phyloP scores from a whole-genome alignment of 2,113 vertebrate species.

The Genyomyrus donnyi region DNA sequence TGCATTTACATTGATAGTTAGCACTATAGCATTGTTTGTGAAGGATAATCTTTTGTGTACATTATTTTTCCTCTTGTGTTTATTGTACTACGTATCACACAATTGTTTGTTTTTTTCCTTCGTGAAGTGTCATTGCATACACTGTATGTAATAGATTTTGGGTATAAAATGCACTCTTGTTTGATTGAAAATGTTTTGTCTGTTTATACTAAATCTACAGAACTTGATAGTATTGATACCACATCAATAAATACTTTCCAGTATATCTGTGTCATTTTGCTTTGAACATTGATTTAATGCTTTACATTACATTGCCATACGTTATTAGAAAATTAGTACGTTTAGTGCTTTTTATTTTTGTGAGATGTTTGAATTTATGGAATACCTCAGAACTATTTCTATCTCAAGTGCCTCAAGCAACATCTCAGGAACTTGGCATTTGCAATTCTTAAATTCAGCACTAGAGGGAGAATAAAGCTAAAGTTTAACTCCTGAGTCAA shows the following conservation, averaged over 20 bases:
- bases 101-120: constrained; percentile 48
- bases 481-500: not conserved
- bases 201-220: constrained; percentile 78
- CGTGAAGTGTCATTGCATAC: constrained; percentile 74
- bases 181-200: constrained; percentile 77
- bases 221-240: constrained; percentile 85
- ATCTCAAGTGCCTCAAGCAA: not conserved
- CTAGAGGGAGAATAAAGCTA: constrained; percentile 10
- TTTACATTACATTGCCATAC: not conserved
- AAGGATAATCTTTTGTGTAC: constrained; percentile 53
- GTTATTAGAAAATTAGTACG: not conserved
- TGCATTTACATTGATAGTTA: constrained; percentile 59
- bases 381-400: not conserved
- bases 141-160: constrained; percentile 75
- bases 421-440: not conserved
- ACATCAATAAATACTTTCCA: constrained; percentile 83
- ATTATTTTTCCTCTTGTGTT: constrained; percentile 53
- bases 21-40: constrained; percentile 57
- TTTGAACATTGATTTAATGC: not conserved
- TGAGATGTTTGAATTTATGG: not conserved
- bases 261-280: constrained; percentile 26
- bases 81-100: constrained; percentile 55
- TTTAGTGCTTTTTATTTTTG: not conserved
- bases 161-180: constrained; percentile 77
- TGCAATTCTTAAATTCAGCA: constrained; percentile 3